Conservation (phyloP, 2,797 vertebrate species). For the Epinephelus coioides region DNA sequence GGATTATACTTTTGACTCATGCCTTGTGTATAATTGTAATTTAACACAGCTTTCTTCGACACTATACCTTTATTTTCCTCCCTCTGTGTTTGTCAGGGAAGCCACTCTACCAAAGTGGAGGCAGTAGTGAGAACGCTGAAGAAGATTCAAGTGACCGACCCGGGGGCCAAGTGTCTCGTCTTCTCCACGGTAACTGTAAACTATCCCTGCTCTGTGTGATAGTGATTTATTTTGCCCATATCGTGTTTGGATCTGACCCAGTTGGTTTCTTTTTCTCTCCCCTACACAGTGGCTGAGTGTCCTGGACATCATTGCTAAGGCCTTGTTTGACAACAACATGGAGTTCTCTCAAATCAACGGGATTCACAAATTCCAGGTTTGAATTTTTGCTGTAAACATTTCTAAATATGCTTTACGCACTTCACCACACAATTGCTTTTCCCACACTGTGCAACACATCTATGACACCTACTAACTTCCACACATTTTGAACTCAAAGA, state of each 20-base stretch:
- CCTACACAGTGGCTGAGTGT: constrained; percentile 95
- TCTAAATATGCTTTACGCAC: background rate
- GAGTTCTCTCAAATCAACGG: constrained; percentile 98
- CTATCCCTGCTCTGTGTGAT: constrained; percentile 1
- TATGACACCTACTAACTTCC: too few species aligned
- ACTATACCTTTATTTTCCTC: background rate
- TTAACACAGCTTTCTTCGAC: background rate
- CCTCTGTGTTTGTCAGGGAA: constrained; percentile 87
- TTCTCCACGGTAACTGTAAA: constrained; percentile 94
- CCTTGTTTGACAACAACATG: constrained; percentile 96
- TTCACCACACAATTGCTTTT: background rate
- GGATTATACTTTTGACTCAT: background rate
- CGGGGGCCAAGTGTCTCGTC: constrained; percentile 95
- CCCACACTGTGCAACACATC: background rate
- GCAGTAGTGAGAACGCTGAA: constrained; percentile 96
- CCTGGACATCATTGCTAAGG: constrained; percentile 98
- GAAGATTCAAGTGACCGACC: constrained; percentile 93
- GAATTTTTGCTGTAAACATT: background rate
- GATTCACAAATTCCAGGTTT: constrained; percentile 97
- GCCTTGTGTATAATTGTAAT: background rate
- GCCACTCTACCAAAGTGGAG: constrained; percentile 99
- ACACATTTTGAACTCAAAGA: background rate
- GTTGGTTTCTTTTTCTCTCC: constrained; percentile 1
- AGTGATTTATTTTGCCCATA: constrained; percentile 24
- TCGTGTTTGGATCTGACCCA: constrained; percentile 34